Evolutionary conservation across 2,113 vertebrate genomes (phyloP).

Genomic region (Sardina pilchardus): DNA sequence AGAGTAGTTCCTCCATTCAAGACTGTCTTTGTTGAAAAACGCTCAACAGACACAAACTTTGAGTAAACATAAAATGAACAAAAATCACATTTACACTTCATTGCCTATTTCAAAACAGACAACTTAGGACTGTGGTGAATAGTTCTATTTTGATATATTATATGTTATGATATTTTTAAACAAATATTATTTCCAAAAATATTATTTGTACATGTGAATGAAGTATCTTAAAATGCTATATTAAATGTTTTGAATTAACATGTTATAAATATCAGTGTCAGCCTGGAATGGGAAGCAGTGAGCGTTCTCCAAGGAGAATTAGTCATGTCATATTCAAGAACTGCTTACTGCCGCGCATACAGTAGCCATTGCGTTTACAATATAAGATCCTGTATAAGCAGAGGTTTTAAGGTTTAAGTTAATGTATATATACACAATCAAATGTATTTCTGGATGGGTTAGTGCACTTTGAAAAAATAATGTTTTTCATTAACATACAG

Average conservation of each 20-base stretch:
- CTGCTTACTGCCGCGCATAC: not conserved
- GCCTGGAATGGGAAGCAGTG: not conserved
- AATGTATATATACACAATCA: not conserved
- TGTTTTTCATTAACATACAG: constrained; percentile 2
- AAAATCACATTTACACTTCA: constrained; percentile 2
- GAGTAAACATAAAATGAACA: too few species aligned
- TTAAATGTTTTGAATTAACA: not conserved
- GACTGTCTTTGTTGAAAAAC: not conserved
- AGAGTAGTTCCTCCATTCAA: not conserved
- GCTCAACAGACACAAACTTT: constrained; percentile 74
- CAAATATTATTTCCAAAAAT: not conserved
- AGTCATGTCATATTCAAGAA: not conserved
- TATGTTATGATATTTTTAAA: constrained; percentile 2
- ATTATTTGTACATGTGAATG: constrained; percentile 12
- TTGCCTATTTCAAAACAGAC: not conserved
- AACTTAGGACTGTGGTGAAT: not conserved
- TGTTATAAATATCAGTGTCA: not conserved
- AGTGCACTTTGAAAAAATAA: not conserved
- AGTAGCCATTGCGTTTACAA: not conserved
- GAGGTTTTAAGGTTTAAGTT: not conserved
- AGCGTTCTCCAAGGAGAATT: not conserved
- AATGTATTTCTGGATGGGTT: not conserved
- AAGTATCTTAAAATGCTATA: constrained; percentile 8
- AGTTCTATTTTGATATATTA: constrained; percentile 18
- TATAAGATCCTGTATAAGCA: not conserved